phyloP scores from a whole-genome alignment of 2,797 vertebrate species.

The Eidolon dupreanum region DNA sequence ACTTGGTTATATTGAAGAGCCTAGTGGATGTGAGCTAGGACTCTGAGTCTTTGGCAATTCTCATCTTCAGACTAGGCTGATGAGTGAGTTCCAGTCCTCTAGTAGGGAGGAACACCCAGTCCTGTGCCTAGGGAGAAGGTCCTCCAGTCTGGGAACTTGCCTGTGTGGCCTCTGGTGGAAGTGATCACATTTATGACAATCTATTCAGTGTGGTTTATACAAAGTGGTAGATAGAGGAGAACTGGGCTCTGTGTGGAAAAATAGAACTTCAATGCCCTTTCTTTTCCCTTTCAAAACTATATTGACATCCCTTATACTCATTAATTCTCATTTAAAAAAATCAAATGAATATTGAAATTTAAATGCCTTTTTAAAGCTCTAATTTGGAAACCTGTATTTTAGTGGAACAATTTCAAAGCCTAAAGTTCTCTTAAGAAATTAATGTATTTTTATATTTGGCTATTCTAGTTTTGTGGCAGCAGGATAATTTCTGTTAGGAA shows the following conservation, averaged over 20 bases:
- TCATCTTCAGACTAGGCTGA: not conserved
- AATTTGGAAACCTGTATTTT: slow-evolving; percentile 16
- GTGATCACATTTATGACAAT: not conserved
- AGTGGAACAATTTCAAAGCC: not conserved
- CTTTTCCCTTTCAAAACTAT: not conserved
- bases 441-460: not conserved
- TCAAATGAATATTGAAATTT: slow-evolving; percentile 1
- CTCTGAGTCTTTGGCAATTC: not conserved
- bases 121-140: not conserved
- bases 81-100: not conserved
- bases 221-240: not conserved
- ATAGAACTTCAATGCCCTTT: not conserved
- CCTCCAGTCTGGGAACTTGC: not conserved
- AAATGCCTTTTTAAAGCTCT: not conserved
- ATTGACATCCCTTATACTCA: not conserved
- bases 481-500: not conserved
- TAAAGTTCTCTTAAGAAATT: slow-evolving; percentile 12
- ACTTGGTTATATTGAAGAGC: not conserved
- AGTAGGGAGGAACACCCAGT: not conserved
- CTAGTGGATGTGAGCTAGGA: not conserved
- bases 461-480: slow-evolving; percentile 10
- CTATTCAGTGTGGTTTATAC: not conserved
- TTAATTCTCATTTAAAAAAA: not conserved
- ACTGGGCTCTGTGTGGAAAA: not conserved
- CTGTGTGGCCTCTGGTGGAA: not conserved